A percentile compares a stretch with the other conserved stretches of the same genome.
Evolutionary conservation across 1,140 invertebrate genomes (phyloP).

Genomic region (Dendroctonus ponderosae): DNA sequence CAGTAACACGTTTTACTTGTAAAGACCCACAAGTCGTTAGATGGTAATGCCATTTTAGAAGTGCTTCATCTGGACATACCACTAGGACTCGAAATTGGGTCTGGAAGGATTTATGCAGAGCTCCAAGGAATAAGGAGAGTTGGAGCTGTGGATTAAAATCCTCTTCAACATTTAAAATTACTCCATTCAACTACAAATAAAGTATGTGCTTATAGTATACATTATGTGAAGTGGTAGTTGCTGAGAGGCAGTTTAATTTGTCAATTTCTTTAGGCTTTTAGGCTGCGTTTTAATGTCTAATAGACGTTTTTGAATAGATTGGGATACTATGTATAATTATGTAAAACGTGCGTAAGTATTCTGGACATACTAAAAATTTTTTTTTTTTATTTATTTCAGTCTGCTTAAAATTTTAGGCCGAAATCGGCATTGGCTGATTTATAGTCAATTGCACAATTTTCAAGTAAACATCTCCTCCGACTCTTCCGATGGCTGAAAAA

Average conservation of each 20-base stretch:
- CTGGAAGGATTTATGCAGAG: conserved; percentile 19
- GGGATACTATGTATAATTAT: background rate
- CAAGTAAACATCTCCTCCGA: too few relatives aligned
- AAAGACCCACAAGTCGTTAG: conserved; percentile 33
- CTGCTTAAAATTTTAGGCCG: too few relatives aligned
- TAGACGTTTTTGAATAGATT: background rate
- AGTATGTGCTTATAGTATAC: conserved; percentile 4
- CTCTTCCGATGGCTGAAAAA: too few relatives aligned
- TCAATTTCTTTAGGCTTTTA: background rate
- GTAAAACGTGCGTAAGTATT: background rate
- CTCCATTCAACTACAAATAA: conserved; percentile 39
- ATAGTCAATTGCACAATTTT: too few relatives aligned
- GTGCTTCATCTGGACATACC: conserved; percentile 33
- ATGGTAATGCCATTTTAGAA: conserved; percentile 42
- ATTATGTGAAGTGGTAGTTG: background rate
- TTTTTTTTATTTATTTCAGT: too few relatives aligned
- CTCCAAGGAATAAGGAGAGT: conserved; percentile 39
- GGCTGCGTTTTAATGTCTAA: background rate
- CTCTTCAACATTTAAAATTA: conserved; percentile 43
- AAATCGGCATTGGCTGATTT: too few relatives aligned
- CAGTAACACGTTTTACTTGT: conserved; percentile 33
- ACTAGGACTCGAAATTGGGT: conserved; percentile 33
- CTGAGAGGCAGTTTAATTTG: background rate
- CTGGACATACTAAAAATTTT: background rate
- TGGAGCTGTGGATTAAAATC: conserved; percentile 42